phyloP scores from a whole-genome alignment of 2,113 vertebrate genomes.

The Planiliza haematocheilus region DNA sequence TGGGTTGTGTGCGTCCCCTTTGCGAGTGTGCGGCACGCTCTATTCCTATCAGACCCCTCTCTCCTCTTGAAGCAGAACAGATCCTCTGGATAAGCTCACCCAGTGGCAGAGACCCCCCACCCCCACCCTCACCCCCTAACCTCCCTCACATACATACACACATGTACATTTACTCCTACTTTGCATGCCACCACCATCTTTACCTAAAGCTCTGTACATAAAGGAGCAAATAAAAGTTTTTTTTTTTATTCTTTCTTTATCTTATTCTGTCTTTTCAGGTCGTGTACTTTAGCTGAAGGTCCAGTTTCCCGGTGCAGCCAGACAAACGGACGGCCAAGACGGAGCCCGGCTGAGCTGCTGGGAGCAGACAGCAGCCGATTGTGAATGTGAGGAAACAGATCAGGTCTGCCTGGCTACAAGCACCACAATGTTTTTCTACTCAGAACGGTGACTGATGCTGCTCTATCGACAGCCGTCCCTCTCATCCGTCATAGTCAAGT shows the following conservation, averaged over 20 bases:
- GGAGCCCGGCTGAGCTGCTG: conserved; percentile 10
- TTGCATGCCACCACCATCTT: conserved; percentile 39
- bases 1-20: conserved; percentile 57
- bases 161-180: conserved; percentile 59
- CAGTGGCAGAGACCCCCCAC: conserved; percentile 66
- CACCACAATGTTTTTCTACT: conserved; percentile 12
- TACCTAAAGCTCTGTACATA: conserved; percentile 44
- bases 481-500: not conserved
- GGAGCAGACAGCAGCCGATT: conserved; percentile 41
- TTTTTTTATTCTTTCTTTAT: conserved; percentile 26
- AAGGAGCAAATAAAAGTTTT: conserved; percentile 66
- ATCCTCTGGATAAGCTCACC: conserved; percentile 82
- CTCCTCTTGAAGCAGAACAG: conserved; percentile 76
- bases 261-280: conserved; percentile 43
- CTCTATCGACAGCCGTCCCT: conserved; percentile 5
- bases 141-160: conserved; percentile 31
- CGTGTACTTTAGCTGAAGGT: conserved; percentile 41
- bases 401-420: conserved; percentile 22
- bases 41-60: conserved; percentile 70
- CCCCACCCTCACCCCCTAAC: conserved; percentile 28
- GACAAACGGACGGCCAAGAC: conserved; percentile 2
- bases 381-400: conserved; percentile 56
- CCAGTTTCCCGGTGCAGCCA: conserved; percentile 35
- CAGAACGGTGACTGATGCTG: conserved; percentile 35
- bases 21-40: conserved; percentile 69